These are phyloP conservation scores for Dendrolimus punctatus DNA, from an alignment of 1,140 invertebrate genomes.

Conservation along the genomic window DNA sequence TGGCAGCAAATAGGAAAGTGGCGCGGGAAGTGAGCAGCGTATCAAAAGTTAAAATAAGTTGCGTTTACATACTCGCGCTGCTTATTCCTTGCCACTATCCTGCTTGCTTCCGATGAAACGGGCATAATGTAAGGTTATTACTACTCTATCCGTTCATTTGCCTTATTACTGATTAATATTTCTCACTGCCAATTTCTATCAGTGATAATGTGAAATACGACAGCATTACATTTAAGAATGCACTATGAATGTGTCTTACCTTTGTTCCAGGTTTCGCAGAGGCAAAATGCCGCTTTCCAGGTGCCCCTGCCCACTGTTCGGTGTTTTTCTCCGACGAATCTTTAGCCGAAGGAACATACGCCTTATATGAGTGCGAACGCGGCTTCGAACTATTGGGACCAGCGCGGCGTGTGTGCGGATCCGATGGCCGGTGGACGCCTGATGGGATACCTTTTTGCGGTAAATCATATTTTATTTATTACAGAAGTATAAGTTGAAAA, in stretches of 20 bases:
- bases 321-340: slow-evolving; percentile 84
- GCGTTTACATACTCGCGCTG: too few relatives aligned
- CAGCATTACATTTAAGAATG: neutral
- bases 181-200: too few relatives aligned
- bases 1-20: too few relatives aligned
- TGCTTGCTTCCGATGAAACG: too few relatives aligned
- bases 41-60: too few relatives aligned
- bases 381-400: slow-evolving; percentile 94
- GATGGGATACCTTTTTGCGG: slow-evolving; percentile 95
- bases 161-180: too few relatives aligned
- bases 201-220: too few relatives aligned
- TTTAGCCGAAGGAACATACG: slow-evolving; percentile 79
- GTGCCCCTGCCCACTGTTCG: slow-evolving; percentile 90
- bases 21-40: too few relatives aligned
- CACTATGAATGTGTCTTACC: neutral
- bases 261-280: slow-evolving; percentile 27
- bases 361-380: slow-evolving; percentile 90
- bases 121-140: too few relatives aligned
- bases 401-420: slow-evolving; percentile 81
- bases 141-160: too few relatives aligned
- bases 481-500: neutral
- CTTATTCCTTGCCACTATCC: too few relatives aligned
- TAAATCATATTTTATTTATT: slow-evolving; percentile 72
- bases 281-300: slow-evolving; percentile 86
- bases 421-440: slow-evolving; percentile 87